Base-by-base conservation (phyloP, 2,888 invertebrate genomes). In the Spatulosminthurus flaviceps region DNA sequence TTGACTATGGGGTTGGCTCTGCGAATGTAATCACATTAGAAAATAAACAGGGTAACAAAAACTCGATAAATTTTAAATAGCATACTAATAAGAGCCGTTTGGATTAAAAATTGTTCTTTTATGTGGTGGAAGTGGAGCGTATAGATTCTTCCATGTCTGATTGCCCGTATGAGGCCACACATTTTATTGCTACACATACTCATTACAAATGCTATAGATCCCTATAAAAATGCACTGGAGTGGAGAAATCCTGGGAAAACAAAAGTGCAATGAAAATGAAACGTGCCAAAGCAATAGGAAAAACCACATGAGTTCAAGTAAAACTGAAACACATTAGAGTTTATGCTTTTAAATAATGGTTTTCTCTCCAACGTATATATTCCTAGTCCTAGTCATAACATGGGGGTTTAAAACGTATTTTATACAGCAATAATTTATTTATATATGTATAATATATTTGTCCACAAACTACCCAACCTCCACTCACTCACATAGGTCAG, bases 261-360 rank as follows among this genome's bases (percentile, higher is more conserved):
- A 34, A 34, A 34, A 34, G 34, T 34, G 34, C 4, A 51, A 51
- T 16, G 51, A 51, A 51, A 51, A 51, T 51, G 51, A 34, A 51
- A 51, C n/a, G 51, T 51, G 51, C 51, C 51, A 51, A 51, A 51
- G 51, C 5, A 51, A 51, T 16, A n/a, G 51, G 19, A 16, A 51
- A n/a, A 51, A 51, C 51, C 51, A 51, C 51, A 51, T 19, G 51
- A 51, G n/a, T 51, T 51, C n/a, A n/a, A n/a, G n/a, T n/a, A 51
- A 51, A 51, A 51, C 51, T 19, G 16, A 51, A 51, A 19, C 2
- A 13, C 51, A 51, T 19, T 51, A 51, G 9, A 34, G 34, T 4
- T 34, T 34, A 34, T 34, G 34, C 9, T 34, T 34, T 7, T 51
- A 13, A 9, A 51, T n/a, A n/a, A n/a, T n/a, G n/a, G n/a, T n/a